Evolutionary conservation across 2,113 vertebrate genomes (phyloP).

Genomic region (Pelvicachromis taeniatus): DNA sequence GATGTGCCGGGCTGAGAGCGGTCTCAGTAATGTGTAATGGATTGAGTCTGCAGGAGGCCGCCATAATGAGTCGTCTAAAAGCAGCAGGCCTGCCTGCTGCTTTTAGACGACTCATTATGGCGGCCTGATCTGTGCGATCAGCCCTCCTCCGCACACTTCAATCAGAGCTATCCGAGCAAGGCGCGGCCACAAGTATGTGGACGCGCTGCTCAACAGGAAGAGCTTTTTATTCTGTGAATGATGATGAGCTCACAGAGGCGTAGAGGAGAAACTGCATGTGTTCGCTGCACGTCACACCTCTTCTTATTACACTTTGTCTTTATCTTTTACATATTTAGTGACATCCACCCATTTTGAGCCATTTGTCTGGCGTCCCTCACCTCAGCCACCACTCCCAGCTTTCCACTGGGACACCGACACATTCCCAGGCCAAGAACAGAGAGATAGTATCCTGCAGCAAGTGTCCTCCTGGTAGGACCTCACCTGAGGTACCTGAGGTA

Average conservation of each 20-base stretch:
- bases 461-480: too few species aligned
- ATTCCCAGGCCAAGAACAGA: neutral
- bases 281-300: neutral
- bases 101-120: too few species aligned
- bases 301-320: neutral
- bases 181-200: neutral
- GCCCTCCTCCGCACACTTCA: neutral
- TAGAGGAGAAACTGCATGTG: neutral
- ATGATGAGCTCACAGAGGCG: neutral
- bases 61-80: conserved; percentile 51
- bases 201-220: neutral
- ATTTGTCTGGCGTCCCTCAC: neutral
- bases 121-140: neutral
- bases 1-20: neutral
- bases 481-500: neutral
- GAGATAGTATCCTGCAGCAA: accelerated
- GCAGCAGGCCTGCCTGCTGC: conserved; percentile 23
- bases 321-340: neutral
- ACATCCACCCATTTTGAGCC: neutral
- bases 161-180: neutral
- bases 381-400: neutral
- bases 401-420: neutral
- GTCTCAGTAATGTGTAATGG: conserved; percentile 29
- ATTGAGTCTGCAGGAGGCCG: conserved; percentile 13
- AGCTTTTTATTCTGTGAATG: neutral